These are phyloP conservation scores for Limnodromus scolopaceus DNA, from an alignment of 2,797 vertebrate genomes.

Conservation along the genomic window DNA sequence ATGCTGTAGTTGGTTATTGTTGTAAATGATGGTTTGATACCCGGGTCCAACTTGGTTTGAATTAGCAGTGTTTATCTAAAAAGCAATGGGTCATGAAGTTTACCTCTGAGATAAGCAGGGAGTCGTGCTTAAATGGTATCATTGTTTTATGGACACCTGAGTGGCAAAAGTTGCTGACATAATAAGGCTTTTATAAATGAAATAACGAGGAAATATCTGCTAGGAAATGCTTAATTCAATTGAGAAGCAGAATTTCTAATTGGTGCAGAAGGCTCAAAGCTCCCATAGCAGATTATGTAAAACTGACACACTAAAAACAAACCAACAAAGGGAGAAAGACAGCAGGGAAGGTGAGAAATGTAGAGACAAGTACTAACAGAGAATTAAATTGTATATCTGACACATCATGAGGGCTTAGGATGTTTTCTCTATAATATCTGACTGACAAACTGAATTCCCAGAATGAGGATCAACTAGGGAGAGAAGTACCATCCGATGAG, in stretches of 20 bases:
- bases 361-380: not conserved
- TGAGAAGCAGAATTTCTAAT: not conserved
- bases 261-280: not conserved
- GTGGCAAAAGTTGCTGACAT: not conserved
- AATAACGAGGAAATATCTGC: conserved; percentile 2
- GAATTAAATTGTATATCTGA: not conserved
- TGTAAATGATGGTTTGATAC: not conserved
- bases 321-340: not conserved
- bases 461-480: not conserved
- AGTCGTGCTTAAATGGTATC: not conserved
- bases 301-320: not conserved
- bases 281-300: not conserved
- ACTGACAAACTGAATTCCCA: not conserved
- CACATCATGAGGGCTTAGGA: not conserved
- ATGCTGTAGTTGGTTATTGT: not conserved
- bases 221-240: not conserved
- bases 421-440: not conserved
- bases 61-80: not conserved
- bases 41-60: not conserved
- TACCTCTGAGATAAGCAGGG: not conserved
- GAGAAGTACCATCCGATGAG: not conserved
- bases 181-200: not conserved
- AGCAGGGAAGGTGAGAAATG: not conserved
- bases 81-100: not conserved
- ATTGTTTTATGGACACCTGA: not conserved